Evolutionary conservation across 2,113 vertebrate genomes (phyloP).

Genomic region (Microcebus jonahi): DNA sequence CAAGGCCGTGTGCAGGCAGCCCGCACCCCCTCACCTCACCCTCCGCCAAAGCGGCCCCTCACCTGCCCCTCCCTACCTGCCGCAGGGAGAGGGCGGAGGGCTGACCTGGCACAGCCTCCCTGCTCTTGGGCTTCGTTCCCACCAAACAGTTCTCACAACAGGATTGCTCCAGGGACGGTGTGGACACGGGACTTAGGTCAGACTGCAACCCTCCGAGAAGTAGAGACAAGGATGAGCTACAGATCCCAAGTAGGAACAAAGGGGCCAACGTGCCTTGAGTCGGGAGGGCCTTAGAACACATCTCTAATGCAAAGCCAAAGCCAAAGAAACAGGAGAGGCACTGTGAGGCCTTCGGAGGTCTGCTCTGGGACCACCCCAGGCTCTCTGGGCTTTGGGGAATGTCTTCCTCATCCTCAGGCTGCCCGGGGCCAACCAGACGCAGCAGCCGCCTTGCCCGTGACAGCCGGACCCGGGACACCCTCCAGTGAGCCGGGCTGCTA

Average conservation of each 20-base stretch:
- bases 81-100: not conserved
- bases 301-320: not conserved
- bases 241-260: not conserved
- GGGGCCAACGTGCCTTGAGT: not conserved
- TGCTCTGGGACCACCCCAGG: not conserved
- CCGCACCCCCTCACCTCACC: not conserved
- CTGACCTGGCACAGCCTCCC: not conserved
- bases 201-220: not conserved
- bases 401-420: not conserved
- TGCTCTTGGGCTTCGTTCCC: not conserved
- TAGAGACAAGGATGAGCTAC: not conserved
- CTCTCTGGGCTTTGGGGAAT: not conserved
- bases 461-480: not conserved
- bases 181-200: not conserved
- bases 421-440: not conserved
- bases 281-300: not conserved
- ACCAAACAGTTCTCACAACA: not conserved
- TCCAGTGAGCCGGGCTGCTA: not conserved
- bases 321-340: not conserved
- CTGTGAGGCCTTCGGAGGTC: not conserved
- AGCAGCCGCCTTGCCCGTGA: not conserved
- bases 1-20: not conserved
- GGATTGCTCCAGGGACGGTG: not conserved
- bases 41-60: fast-evolving
- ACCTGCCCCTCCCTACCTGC: not conserved